Base-by-base conservation (phyloP, 2,888 invertebrate genomes). In the Tanypteryx hageni region DNA sequence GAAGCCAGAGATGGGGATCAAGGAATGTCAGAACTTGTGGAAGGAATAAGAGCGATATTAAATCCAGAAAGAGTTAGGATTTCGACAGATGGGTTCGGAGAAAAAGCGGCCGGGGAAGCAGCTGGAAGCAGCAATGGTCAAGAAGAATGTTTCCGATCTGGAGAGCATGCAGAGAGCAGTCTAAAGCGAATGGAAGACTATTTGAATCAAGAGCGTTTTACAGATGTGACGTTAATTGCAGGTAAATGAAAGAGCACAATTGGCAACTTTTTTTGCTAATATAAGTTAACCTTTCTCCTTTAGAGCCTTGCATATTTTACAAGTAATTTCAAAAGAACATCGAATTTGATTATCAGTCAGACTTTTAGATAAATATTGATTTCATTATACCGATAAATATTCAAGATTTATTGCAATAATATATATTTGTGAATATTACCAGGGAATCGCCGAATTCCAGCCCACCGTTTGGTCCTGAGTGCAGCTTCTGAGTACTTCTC, bases 401-500 rank as follows among this genome's bases (percentile, higher is more conserved):
- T 92, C 31, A 3, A 4, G 86, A 0, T 7, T 18, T 11, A 86
- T 83, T 44, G 22, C 18, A 58, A 13, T 27, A 31, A 84, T 18
- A n/a, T 27, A 84, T 4, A 59, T 81, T 56, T n/a, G 0, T 68
- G 22, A 8, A 16, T n/a, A 83, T 64, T 94, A 94, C 10, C 92
- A 95, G 95, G 96, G n/a, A 94, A 94, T 11, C 95, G 95, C 92
- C 95, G 97, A 94, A 97, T 98, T 94, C 96, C 97, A 93, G 98
- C 98, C 58, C 98, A 98, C 95, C 97, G 98, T 94, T 96, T 99
- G 93, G 98, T 99, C 92, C 96, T 99, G 93, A 98, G 98, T 94
- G 98, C 99, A 83, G 98, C 98, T 93, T 98, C 98, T 94, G 98
- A 98, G 95, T 99, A 99, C 95, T 99, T 99, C 96, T 97, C 98